Conservation (phyloP, 2,797 vertebrate species). For the Acanthurus lineatus region DNA sequence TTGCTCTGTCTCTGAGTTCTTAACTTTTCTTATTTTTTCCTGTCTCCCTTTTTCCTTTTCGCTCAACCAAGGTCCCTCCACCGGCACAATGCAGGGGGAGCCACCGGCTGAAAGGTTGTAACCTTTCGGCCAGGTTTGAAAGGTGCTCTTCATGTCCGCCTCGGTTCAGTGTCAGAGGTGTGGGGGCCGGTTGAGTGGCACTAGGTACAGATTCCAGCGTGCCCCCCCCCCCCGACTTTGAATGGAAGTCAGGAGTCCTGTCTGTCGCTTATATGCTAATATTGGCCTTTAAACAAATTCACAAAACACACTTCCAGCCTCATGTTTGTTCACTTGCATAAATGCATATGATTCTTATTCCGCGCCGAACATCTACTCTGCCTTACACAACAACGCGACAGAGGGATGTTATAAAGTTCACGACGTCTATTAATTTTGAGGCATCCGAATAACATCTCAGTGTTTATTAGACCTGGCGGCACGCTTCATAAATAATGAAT, state of each 20-base stretch:
- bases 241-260: conserved; percentile 78
- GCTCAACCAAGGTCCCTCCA: conserved; percentile 8
- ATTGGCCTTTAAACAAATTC: conserved; percentile 86
- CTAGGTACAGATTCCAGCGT: conserved; percentile 38
- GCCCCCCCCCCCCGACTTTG: conserved; percentile 63
- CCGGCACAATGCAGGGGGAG: conserved; percentile 2
- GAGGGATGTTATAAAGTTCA: conserved; percentile 76
- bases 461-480: conserved; percentile 66
- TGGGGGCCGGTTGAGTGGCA: conserved; percentile 74
- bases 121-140: conserved; percentile 61
- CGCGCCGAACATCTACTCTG: conserved; percentile 56
- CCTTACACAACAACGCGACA: conserved; percentile 58
- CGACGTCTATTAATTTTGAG: conserved; percentile 79
- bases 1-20: conserved; percentile 60
- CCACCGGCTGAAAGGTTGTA: conserved; percentile 48
- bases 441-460: conserved; percentile 66
- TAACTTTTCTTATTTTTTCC: conserved; percentile 59
- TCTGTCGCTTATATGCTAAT: conserved; percentile 85
- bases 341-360: conserved; percentile 87
- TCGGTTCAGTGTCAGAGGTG: conserved; percentile 66
- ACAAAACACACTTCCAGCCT: conserved; percentile 81
- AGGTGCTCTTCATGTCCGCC: conserved; percentile 42
- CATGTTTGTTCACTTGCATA: conserved; percentile 85
- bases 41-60: conserved; percentile 7
- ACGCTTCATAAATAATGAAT: conserved; percentile 62